Evolutionary conservation across 1,140 invertebrate species (phyloP).

Genomic region (Palaemon carinicauda): DNA sequence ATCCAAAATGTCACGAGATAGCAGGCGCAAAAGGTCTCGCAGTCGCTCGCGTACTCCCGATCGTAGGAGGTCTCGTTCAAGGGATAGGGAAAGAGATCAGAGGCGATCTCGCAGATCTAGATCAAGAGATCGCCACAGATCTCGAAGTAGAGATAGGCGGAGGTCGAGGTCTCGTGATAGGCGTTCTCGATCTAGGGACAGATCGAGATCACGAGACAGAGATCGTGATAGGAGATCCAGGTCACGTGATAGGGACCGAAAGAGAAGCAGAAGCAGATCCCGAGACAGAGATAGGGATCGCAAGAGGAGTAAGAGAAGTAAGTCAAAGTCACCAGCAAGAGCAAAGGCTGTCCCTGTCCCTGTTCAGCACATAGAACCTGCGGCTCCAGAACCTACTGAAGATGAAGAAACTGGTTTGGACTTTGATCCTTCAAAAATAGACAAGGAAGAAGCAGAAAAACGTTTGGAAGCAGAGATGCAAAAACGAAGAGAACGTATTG

Average conservation of each 20-base stretch:
- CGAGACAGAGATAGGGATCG: conserved; percentile 62
- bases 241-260: conserved; percentile 26
- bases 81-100: conserved; percentile 64
- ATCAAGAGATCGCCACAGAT: conserved; percentile 58
- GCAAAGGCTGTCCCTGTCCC: conserved; percentile 61
- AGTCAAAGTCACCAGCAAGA: conserved; percentile 31
- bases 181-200: conserved; percentile 61
- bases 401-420: conserved; percentile 68
- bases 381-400: conserved; percentile 54
- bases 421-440: conserved; percentile 77
- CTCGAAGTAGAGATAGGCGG: conserved; percentile 31
- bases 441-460: conserved; percentile 79
- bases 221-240: conserved; percentile 26
- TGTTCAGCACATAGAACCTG: conserved; percentile 65
- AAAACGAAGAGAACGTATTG: conserved; percentile 91
- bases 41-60: no score
- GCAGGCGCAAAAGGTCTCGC: no score
- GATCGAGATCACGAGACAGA: conserved; percentile 15
- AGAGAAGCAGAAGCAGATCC: conserved; percentile 51
- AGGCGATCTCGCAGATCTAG: conserved; percentile 59
- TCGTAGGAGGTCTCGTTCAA: conserved; percentile 9
- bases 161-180: conserved; percentile 62
- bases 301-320: conserved; percentile 65
- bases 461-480: conserved; percentile 95
- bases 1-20: no score